phyloP scores from a whole-genome alignment of 2,888 invertebrate species.

The Dolichomitus sp. region DNA sequence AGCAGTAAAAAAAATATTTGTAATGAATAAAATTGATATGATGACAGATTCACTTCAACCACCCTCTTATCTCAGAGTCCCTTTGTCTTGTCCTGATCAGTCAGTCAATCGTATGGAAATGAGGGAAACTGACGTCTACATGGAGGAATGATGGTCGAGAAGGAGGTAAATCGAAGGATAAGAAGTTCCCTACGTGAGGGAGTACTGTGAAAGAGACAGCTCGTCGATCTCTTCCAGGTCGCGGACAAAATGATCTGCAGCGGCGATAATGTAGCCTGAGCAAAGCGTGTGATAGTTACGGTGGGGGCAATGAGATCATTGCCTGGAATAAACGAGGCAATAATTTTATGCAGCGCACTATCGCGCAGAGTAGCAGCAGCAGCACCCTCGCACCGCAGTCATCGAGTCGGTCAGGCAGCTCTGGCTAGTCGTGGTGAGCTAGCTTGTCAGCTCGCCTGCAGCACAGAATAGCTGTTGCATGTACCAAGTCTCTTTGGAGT shows the following conservation, averaged over 20 bases:
- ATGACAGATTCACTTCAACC: too few relatives aligned
- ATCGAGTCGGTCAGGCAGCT: constrained; percentile 51
- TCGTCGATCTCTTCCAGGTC: constrained; percentile 57
- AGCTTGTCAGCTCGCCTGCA: constrained; percentile 49
- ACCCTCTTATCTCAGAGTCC: not conserved
- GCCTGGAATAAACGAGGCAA: constrained; percentile 84
- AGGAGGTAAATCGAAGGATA: not conserved
- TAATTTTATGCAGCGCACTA: constrained; percentile 80
- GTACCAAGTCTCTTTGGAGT: constrained; percentile 33
- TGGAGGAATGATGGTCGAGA: not conserved
- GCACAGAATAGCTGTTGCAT: constrained; percentile 30
- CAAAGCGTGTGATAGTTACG: constrained; percentile 33
- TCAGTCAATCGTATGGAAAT: not conserved
- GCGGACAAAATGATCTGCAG: constrained; percentile 53
- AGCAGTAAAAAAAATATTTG: too few relatives aligned
- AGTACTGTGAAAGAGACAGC: constrained; percentile 35
- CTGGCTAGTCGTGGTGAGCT: constrained; percentile 1
- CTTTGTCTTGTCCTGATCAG: not conserved
- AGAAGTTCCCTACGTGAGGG: not conserved
- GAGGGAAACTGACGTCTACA: not conserved
- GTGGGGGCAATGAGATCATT: constrained; percentile 84
- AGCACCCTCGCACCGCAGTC: constrained; percentile 78
- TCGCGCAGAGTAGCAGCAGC: constrained; percentile 66
- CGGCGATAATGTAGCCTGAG: constrained; percentile 35
- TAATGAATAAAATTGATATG: too few relatives aligned